Base-by-base conservation (phyloP, 2,888 invertebrate genomes). In the Encarsia formosa region DNA sequence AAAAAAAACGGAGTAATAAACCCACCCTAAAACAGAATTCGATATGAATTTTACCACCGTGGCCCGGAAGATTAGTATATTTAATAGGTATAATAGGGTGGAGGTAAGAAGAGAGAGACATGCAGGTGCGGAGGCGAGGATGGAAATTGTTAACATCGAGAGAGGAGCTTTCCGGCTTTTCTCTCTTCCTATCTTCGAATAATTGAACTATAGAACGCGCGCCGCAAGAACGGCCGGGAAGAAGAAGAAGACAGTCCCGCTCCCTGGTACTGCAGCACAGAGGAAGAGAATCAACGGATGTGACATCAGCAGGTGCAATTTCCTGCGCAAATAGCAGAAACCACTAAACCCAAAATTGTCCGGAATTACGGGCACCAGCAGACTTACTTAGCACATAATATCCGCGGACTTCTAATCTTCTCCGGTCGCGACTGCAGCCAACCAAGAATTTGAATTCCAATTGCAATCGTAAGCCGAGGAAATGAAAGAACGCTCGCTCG, bases 291-390 rank as follows among this genome's bases (percentile, higher is more conserved):
- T 62, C 64, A 66, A 65, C 69, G 70, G 71, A 71, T 67, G 68
- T 68, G 69, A 70, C 69, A 70, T 71, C 70, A 70, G 70, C 71
- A 68, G 67, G 69, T 64, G 70, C 69, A 70, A 70, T 71, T 71
- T 70, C 71, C 66, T 63, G 66, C 60, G 66, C 67, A 69, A 70
- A 70, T 70, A 69, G 70, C 68, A 70, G 70, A 69, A 69, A 69
- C 69, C 69, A 67, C 68, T 66, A 69, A 70, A 67, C 65, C 65
- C 66, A 66, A 70, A 71, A 71, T 71, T 68, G 70, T 68, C 63
- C 65, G 62, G 63, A 65, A 67, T 66, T 65, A 63, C 62, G 59
- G 59, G 40, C 56, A 57, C 55, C 59, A 53, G 46, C 54, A 59
- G 63, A 66, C 65, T 67, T 66, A 65, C 64, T 65, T 64, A 64